Conservation (phyloP, 1,140 invertebrate genomes). For the Drosophila lini region DNA sequence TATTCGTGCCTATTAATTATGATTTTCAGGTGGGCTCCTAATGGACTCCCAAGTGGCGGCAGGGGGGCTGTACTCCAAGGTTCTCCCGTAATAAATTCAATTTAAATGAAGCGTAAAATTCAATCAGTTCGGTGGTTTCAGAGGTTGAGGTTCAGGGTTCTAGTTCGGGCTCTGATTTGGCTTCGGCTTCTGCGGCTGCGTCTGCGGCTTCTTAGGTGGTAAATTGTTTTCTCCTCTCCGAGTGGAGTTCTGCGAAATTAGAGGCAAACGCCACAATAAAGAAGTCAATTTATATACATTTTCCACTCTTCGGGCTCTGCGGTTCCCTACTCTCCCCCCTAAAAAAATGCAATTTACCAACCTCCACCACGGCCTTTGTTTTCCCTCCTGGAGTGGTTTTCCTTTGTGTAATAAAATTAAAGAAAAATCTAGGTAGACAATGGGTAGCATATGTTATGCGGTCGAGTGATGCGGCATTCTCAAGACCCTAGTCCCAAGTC, state of each 20-base stretch:
- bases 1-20: conserved; percentile 78
- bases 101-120: conserved; percentile 83
- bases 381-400: conserved; percentile 63
- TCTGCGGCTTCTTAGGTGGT: conserved; percentile 76
- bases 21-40: conserved; percentile 56
- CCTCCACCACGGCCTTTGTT: conserved; percentile 51
- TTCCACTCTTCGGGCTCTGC: conserved; percentile 59
- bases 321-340: conserved; percentile 26
- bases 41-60: conserved; percentile 48
- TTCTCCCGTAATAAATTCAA: conserved; percentile 72
- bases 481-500: conserved; percentile 18
- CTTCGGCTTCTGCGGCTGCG: conserved; percentile 61
- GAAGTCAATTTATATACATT: conserved; percentile 82
- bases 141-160: conserved; percentile 22
- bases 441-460: conserved; percentile 72
- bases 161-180: conserved; percentile 15
- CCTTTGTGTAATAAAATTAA: conserved; percentile 63
- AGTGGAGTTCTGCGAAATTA: conserved; percentile 72
- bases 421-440: conserved; percentile 72
- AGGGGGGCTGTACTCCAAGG: conserved; percentile 8
- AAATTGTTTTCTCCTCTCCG: conserved; percentile 60
- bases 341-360: conserved; percentile 72
- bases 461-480: conserved; percentile 46
- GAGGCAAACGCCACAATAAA: conserved; percentile 74
- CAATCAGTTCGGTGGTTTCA: conserved; percentile 72